Evolutionary conservation across 2,888 invertebrate species (phyloP), one percentile per base, ranked within the genome.

Genomic region (Drosophila nr. perissopoda): DNA sequence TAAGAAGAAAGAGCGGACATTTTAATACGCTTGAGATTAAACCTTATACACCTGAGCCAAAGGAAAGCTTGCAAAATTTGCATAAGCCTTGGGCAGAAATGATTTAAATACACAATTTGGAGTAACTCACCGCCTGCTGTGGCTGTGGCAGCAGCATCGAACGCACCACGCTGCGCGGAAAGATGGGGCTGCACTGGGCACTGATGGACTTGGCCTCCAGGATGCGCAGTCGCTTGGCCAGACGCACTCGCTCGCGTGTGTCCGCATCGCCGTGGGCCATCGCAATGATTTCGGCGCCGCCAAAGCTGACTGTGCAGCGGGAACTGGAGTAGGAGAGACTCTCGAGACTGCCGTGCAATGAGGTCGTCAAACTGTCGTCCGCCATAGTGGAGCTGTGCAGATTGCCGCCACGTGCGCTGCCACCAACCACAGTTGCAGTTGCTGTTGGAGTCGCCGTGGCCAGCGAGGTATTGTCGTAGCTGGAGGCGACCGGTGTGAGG

Each of bases 121-220:
- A 45, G 54, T 25, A 60, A 66, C 75, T 68, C 25, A 80, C 76
- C 76, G 76, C 82, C 51, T 87, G 77, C 42, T 89, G 83, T 1
- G 88, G 73, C 56, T 56, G 29, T 25, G 79, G 85, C 58, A 87
- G 38, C 48, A 71, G 74, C 52, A 83, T 56, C 2, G 88, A 65
- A 5, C 86, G 82, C 53, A 67, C 85, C 69, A 89, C 58, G 74
- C 92, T 90, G 64, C 91, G 83, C 40, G 91, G 89, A 61, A 92
- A 89, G 48, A 93, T 87, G 53, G 93, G 93, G 82, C 93, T 93
- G 69, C 93, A 93, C 68, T 93, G 93, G 38, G 93, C 93, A 73
- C 93, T 93, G 65, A 93, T 93, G 59, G 93, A 93, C 76, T 92
- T 93, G 29, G 93, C 93, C 77, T 93, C 93, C 60, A 93, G 80